Evolutionary conservation across 2,888 invertebrate species (phyloP).

Genomic region (Cephus sareptanus): DNA sequence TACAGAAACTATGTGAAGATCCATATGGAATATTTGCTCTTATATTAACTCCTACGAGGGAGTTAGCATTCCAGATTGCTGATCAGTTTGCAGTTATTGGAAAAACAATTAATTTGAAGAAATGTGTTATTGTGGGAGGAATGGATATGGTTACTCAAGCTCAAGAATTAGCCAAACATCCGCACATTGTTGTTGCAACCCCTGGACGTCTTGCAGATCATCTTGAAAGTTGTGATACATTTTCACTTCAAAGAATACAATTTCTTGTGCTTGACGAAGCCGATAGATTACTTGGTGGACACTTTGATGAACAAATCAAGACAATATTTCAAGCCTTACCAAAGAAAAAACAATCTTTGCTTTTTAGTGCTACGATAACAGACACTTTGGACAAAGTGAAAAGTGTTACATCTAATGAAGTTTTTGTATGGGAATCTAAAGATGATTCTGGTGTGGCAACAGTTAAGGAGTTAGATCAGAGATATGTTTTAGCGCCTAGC

Average conservation of each 20-base stretch:
- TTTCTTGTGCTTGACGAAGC: slow-evolving; percentile 97
- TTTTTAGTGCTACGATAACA: slow-evolving; percentile 97
- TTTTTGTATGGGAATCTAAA: slow-evolving; percentile 66
- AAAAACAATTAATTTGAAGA: slow-evolving; percentile 84
- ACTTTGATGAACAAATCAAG: slow-evolving; percentile 85
- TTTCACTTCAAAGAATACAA: slow-evolving; percentile 81
- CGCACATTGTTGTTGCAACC: slow-evolving; percentile 96
- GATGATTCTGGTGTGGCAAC: slow-evolving; percentile 82
- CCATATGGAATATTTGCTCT: slow-evolving; percentile 97
- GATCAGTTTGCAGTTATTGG: slow-evolving; percentile 96
- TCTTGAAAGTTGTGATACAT: slow-evolving; percentile 86
- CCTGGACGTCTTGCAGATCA: slow-evolving; percentile 96
- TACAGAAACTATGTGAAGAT: slow-evolving; percentile 92
- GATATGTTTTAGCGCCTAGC: slow-evolving; percentile 90
- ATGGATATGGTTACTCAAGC: slow-evolving; percentile 93
- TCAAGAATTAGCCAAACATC: slow-evolving; percentile 81
- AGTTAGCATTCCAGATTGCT: slow-evolving; percentile 91
- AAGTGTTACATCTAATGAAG: slow-evolving; percentile 71
- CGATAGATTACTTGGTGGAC: slow-evolving; percentile 85
- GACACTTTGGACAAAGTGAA: slow-evolving; percentile 80
- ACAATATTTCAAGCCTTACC: slow-evolving; percentile 84
- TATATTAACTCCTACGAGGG: slow-evolving; percentile 94
- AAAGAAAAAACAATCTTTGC: slow-evolving; percentile 83
- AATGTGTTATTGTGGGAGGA: slow-evolving; percentile 93
- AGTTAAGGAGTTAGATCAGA: slow-evolving; percentile 89